Evolutionary conservation across 2,113 vertebrate genomes (phyloP).

Genomic region (Castor canadensis): DNA sequence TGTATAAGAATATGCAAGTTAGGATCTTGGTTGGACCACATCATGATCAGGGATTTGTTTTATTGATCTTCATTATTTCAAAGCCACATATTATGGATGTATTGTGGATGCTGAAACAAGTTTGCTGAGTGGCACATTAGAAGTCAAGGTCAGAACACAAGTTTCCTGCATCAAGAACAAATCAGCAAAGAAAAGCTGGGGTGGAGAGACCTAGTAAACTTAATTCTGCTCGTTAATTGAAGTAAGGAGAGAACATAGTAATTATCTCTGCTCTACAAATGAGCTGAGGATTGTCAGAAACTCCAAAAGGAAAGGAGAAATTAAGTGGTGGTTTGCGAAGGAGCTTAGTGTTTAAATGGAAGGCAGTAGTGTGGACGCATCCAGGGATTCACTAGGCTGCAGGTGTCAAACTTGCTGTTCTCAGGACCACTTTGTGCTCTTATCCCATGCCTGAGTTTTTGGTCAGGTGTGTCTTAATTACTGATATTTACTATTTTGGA

Average conservation of each 20-base stretch:
- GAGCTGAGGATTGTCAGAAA: background rate
- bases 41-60: background rate
- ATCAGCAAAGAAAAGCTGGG: background rate
- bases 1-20: background rate
- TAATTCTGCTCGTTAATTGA: background rate
- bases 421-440: background rate
- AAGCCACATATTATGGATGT: background rate
- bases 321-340: background rate
- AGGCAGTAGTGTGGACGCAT: fast-evolving
- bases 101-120: background rate
- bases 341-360: background rate
- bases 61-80: background rate
- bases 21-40: background rate
- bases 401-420: background rate
- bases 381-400: fast-evolving
- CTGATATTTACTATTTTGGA: background rate
- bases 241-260: background rate
- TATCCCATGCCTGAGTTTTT: background rate
- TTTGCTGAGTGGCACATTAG: background rate
- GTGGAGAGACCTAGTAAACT: background rate
- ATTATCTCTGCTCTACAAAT: background rate
- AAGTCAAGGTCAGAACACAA: background rate
- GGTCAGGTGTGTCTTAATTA: background rate
- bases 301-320: background rate
- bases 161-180: background rate